Evolutionary conservation across 2,113 vertebrate genomes (phyloP).

Genomic region (Xenus cinereus): DNA sequence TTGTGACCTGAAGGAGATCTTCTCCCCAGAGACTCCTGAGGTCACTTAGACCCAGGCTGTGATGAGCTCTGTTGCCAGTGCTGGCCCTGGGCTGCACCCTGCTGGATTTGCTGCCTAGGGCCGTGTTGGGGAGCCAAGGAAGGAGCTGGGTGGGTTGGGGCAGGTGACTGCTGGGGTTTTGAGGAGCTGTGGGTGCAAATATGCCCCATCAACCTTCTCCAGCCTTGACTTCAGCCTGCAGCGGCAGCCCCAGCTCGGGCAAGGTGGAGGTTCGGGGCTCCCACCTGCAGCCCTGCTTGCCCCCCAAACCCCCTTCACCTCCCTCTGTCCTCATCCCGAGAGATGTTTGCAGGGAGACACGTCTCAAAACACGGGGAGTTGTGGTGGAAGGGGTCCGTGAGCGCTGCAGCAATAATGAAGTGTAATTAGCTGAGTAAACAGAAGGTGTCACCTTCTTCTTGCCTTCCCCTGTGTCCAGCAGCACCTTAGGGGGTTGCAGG

Average conservation of each 20-base stretch:
- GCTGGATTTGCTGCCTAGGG: background rate
- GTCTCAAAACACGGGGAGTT: accelerated
- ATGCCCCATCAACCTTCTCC: background rate
- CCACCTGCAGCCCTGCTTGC: background rate
- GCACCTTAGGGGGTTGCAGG: background rate
- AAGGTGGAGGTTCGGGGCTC: background rate
- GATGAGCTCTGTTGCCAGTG: background rate
- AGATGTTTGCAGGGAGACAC: background rate
- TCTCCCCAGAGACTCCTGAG: background rate
- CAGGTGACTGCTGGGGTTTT: background rate
- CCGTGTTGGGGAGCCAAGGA: background rate
- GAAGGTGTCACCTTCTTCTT: conserved; percentile 69
- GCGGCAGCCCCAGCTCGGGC: background rate
- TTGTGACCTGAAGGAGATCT: background rate
- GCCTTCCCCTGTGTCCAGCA: background rate
- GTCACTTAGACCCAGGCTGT: background rate
- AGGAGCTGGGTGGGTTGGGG: background rate
- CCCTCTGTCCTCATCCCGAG: background rate
- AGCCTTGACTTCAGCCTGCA: background rate
- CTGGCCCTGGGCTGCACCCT: background rate
- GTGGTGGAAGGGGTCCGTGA: background rate
- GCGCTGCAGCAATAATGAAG: background rate
- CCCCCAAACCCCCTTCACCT: background rate
- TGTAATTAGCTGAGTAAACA: conserved; percentile 63
- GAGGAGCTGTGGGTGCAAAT: background rate